Evolutionary conservation across 1,140 invertebrate genomes (phyloP).

Genomic region (Maniola jurtina): DNA sequence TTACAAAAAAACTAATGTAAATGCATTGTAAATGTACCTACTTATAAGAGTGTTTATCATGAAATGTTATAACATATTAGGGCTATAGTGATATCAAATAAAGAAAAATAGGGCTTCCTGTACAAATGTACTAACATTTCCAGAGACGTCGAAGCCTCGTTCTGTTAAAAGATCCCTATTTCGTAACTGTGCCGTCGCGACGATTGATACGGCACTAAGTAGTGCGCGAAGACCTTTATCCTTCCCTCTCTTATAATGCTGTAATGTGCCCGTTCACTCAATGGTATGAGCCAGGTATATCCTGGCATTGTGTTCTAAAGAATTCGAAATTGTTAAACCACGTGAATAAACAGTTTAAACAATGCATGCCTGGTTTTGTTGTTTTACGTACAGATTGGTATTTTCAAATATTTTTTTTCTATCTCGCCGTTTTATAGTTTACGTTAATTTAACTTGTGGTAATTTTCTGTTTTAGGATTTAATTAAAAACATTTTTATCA

Average conservation of each 20-base stretch:
- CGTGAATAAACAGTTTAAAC: conserved; percentile 27
- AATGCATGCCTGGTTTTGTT: conserved; percentile 5
- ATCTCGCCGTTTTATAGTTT: background rate
- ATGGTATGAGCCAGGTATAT: conserved; percentile 10
- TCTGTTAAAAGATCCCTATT: too few species aligned
- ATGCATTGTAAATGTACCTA: too few species aligned
- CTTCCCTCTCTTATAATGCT: background rate
- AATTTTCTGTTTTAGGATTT: too few species aligned
- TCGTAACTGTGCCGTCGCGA: too few species aligned
- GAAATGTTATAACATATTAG: too few species aligned
- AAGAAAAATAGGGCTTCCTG: too few species aligned
- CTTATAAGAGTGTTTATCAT: too few species aligned
- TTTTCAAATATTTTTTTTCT: conserved; percentile 23
- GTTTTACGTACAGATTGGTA: conserved; percentile 16
- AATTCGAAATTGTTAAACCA: conserved; percentile 33
- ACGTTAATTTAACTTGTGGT: background rate
- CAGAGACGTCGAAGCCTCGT: too few species aligned
- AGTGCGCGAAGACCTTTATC: background rate
- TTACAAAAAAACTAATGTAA: too few species aligned
- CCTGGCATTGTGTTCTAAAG: conserved; percentile 33
- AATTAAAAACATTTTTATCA: too few species aligned
- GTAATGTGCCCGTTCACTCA: background rate
- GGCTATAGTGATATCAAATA: too few species aligned
- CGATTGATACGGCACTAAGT: background rate
- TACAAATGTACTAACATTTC: too few species aligned